Evolutionary conservation across 2,113 vertebrate species (phyloP).

Genomic region (Dasyprocta punctata): DNA sequence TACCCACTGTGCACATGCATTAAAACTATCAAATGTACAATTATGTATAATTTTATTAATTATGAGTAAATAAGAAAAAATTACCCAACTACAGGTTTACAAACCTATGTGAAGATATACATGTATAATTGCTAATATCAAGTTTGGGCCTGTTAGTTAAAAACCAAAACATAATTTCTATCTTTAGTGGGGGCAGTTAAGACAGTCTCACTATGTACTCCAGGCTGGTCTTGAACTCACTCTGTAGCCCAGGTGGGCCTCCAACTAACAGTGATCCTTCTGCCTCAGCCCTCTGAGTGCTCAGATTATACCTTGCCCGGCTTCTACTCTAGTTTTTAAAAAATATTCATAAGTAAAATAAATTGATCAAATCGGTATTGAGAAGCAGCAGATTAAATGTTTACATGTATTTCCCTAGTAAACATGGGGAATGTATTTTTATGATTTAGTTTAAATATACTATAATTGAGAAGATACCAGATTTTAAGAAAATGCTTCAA

Average conservation of each 20-base stretch:
- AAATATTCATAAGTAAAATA: background rate
- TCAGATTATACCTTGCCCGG: background rate
- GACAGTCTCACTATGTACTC: background rate
- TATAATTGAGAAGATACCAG: background rate
- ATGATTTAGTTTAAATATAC: background rate
- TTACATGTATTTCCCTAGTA: background rate
- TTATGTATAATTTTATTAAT: background rate
- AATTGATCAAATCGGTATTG: background rate
- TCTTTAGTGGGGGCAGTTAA: background rate
- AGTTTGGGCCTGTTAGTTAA: background rate
- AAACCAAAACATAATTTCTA: background rate
- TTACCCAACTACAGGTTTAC: background rate
- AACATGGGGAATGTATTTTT: background rate
- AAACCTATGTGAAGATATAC: slow-evolving; percentile 2
- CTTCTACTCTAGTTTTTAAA: background rate
- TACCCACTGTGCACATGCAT: background rate
- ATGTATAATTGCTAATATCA: background rate
- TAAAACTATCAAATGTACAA: background rate
- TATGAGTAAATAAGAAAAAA: background rate
- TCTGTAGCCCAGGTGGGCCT: background rate
- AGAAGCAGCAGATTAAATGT: background rate
- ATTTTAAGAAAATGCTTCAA: slow-evolving; percentile 12
- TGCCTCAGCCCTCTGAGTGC: background rate
- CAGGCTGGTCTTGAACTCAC: background rate
- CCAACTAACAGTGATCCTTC: background rate